Conservation (phyloP, 2,113 vertebrate genomes). For the Hypocryptadius cinnamomeus region DNA sequence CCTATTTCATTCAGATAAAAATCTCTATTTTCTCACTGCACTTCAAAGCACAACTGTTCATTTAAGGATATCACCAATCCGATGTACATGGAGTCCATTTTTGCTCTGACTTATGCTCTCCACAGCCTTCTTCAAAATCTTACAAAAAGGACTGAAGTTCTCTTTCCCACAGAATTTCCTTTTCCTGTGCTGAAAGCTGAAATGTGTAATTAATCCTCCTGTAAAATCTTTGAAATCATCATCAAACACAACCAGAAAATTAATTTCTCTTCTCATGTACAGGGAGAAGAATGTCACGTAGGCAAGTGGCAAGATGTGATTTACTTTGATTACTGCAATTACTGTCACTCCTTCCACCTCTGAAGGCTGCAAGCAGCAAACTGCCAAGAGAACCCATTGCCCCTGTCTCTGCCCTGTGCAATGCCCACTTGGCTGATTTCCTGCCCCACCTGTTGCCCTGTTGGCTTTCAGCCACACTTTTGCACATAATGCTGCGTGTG, state of each 20-base stretch:
- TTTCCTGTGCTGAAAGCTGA: neutral
- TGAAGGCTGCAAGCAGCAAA: neutral
- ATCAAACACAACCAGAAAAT: neutral
- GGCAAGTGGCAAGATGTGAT: neutral
- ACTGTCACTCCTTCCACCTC: neutral
- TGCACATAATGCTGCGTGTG: neutral
- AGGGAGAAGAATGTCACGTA: neutral
- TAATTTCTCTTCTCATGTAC: neutral
- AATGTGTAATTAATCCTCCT: neutral
- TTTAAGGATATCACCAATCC: neutral
- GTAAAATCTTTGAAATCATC: neutral
- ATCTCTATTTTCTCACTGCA: conserved; percentile 14
- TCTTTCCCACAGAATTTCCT: neutral
- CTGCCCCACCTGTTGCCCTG: neutral
- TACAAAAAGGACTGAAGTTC: neutral
- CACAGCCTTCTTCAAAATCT: neutral
- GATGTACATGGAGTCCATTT: neutral
- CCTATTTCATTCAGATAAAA: neutral
- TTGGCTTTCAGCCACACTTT: neutral
- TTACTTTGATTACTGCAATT: neutral
- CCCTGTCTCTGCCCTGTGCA: neutral
- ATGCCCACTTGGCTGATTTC: neutral
- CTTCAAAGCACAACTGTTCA: neutral
- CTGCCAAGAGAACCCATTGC: neutral
- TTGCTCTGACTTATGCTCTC: neutral